These are phyloP conservation scores for Temnothorax unifasciatus DNA, from an alignment of 2,888 invertebrate genomes.

Conservation along the genomic window DNA sequence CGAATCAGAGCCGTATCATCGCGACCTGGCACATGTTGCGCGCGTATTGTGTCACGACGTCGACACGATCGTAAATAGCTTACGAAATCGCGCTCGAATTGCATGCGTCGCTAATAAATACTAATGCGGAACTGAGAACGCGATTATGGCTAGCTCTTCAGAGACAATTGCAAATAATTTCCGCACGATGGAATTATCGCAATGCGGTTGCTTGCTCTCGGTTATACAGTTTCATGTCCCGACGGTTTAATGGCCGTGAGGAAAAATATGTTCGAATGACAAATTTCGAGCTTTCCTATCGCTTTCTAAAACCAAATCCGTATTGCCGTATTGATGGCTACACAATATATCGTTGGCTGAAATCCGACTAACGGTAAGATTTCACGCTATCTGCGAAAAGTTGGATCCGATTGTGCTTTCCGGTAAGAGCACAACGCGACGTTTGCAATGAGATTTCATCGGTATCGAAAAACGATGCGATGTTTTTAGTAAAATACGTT, in stretches of 20 bases:
- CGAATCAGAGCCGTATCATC: constrained; percentile 39
- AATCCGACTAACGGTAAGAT: constrained; percentile 35
- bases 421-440: constrained; percentile 9
- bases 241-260: not conserved
- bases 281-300: not conserved
- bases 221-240: not conserved
- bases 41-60: constrained; percentile 15
- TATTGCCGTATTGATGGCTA: not conserved
- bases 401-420: constrained; percentile 13
- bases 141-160: constrained; percentile 17
- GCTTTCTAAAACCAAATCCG: constrained; percentile 3
- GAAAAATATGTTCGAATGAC: not conserved
- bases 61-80: constrained; percentile 45
- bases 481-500: constrained; percentile 37
- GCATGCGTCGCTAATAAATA: constrained; percentile 43
- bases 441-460: constrained; percentile 36
- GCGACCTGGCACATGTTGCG: constrained; percentile 28
- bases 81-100: constrained; percentile 40
- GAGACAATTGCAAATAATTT: constrained; percentile 35
- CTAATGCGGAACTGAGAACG: constrained; percentile 30
- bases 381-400: constrained; percentile 16
- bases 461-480: constrained; percentile 51
- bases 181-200: not conserved
- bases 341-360: constrained; percentile 9
- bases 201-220: not conserved